Evolutionary conservation across 2,888 invertebrate species (phyloP), one percentile per base, ranked within the genome.

Genomic region (Callyntrura guangdongensis): DNA sequence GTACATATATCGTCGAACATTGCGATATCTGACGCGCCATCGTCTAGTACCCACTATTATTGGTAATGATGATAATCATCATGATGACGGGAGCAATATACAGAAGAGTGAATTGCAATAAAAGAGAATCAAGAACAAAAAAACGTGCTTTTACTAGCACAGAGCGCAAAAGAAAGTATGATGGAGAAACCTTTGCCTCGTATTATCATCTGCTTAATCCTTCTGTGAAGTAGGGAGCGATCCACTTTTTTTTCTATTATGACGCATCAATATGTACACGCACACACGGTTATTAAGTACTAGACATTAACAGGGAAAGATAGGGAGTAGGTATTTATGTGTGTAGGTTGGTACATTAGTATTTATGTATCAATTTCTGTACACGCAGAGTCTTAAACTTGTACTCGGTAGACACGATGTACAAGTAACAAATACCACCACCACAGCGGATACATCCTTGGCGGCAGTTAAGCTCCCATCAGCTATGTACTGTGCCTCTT

Each of bases 151-250:
- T 81, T 47, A 20, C 25, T 72, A 8, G 5, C 56, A 36, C 56
- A 36, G 36, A 36, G 36, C 85, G 56, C 17, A 74, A 86, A 61
- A n/a, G 14, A 53, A 69, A 17, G 79, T 17, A 64, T 79, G 77
- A 86, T 86, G 77, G 79, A 22, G 67, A 79, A 79, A 86, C 86
- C 86, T 87, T 87, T 87, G 87, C 64, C 87, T 87, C 56, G 69
- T 81, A 87, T 87, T 87, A 87, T 87, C 81, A 87, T 87, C 87
- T 87, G 82, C 82, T 88, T 88, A 88, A 88, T 88, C 88, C 82
- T 88, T 59, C 69, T 69, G 88, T 82, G 88, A 88, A 88, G 72
- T 69, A 64, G 47, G 61, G 59, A 17, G 27, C 8, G 36, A 36
- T 17, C 22, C 61, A 0, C 14, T 20, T 79, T 45, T 36, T 36